Percentiles rank a stretch among this genome's conserved stretches.
Conservation (phyloP, 2,113 vertebrate genomes). For the Pelvicachromis taeniatus region DNA sequence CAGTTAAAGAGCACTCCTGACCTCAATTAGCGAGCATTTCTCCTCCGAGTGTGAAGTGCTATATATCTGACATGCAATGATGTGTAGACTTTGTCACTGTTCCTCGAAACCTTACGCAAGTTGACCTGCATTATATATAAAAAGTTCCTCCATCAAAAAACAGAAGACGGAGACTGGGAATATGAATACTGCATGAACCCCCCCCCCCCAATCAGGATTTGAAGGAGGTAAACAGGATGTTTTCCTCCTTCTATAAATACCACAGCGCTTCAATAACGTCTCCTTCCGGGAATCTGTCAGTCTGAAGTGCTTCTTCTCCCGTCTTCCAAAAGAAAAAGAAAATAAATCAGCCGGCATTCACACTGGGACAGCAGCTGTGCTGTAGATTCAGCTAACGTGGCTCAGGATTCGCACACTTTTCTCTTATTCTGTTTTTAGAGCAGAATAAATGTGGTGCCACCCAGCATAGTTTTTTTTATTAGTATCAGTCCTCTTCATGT, state of each 20-base stretch:
- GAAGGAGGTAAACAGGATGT: conserved; percentile 31
- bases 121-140: not conserved
- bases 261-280: not conserved
- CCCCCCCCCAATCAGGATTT: not conserved
- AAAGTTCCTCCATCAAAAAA: not conserved
- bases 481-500: not conserved
- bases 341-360: not conserved
- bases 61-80: not conserved
- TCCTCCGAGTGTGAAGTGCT: conserved; percentile 30
- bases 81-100: not conserved
- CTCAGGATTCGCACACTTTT: not conserved
- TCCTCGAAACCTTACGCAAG: not conserved
- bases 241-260: conserved; percentile 40
- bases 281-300: conserved; percentile 29
- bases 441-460: not conserved
- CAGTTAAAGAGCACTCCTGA: conserved; percentile 37
- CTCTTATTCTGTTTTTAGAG: not conserved
- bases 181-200: conserved; percentile 25
- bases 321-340: not conserved
- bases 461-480: not conserved
- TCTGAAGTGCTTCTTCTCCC: not conserved
- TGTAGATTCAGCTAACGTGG: not conserved
- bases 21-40: conserved; percentile 63
- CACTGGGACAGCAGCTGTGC: not conserved
- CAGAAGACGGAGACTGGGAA: not conserved